These are phyloP conservation scores for Brachypteracias leptosomus DNA, from an alignment of 2,113 vertebrate genomes.

Conservation along the genomic window DNA sequence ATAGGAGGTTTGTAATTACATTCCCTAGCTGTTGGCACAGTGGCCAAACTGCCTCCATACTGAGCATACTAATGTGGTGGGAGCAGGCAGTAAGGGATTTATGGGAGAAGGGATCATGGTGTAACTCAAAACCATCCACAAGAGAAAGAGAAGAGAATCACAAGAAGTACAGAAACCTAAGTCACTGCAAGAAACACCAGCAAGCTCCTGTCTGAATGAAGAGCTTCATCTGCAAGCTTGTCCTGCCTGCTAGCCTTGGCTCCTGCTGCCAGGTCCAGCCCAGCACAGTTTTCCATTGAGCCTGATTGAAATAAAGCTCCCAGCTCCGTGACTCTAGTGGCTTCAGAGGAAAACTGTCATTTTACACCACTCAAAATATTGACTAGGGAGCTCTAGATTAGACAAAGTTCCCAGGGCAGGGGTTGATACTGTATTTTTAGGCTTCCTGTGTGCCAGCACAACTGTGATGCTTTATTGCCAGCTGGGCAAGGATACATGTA, in stretches of 20 bases:
- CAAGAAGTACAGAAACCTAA: background rate
- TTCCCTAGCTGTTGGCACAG: accelerated
- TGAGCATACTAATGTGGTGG: accelerated
- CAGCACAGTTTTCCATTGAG: background rate
- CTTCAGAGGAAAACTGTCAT: background rate
- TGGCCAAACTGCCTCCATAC: accelerated
- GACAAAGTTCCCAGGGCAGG: background rate
- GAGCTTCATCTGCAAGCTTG: background rate
- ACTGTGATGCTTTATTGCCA: background rate
- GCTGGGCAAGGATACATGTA: background rate
- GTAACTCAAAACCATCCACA: background rate
- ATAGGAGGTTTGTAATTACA: background rate
- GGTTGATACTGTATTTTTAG: background rate
- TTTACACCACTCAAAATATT: background rate
- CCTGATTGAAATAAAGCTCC: background rate
- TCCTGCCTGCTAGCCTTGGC: background rate
- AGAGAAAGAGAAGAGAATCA: background rate
- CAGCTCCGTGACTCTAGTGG: background rate
- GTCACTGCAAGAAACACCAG: background rate
- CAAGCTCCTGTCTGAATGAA: background rate
- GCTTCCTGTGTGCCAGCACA: background rate
- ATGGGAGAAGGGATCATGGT: background rate
- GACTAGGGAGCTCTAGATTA: background rate
- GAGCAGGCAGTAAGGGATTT: background rate
- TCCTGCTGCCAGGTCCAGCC: background rate